Evolutionary conservation across 2,797 vertebrate species (phyloP), one percentile per base, ranked within the genome.

Genomic region (Neosalanx taihuensis): DNA sequence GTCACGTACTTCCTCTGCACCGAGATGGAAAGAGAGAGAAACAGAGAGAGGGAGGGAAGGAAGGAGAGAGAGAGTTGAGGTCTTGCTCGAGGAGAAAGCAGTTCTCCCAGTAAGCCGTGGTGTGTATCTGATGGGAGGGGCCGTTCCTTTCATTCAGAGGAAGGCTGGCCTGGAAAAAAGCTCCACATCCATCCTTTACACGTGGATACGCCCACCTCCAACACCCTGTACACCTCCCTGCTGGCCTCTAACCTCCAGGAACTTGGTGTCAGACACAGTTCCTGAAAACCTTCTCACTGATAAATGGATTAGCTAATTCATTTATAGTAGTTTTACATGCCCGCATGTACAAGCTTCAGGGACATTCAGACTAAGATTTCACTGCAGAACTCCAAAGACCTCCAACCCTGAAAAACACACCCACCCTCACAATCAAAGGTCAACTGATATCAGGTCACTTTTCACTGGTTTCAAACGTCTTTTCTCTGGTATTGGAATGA

Each of bases 121-220:
- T 74, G 29, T 68, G 61, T 1, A 31, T 67, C 57, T 18, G 31
- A 4, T 33, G 74, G 81, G 81, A 74, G 76, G 72, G 77, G 76
- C 73, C 61, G 51, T 67, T 61, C 35, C 51, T 37, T 67, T 71
- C 57, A 26, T 26, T 37, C 67, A 70, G 46, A 13, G 64, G 71
- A 58, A 68, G 33, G 76, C 73, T 84, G 74, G 71, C 66, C 51
- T 59, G 41, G 64, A 75, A 83, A 75, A 56, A 64, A 75, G 79
- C 76, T 49, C 17, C 9, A 6, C 62, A 41, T 0, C 57, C 68
- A 5, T 59, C 33, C 23, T 5, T 33, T 26, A 7, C 31, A 30
- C 6, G 1, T 23, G 41, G 7, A n/a, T 26, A 1, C 26, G 20
- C 23, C 17, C 12, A 10, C 13, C 18, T 23, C 13, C 65, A 18